Conservation (phyloP, 2,888 invertebrate genomes). For the Apamea crenata region DNA sequence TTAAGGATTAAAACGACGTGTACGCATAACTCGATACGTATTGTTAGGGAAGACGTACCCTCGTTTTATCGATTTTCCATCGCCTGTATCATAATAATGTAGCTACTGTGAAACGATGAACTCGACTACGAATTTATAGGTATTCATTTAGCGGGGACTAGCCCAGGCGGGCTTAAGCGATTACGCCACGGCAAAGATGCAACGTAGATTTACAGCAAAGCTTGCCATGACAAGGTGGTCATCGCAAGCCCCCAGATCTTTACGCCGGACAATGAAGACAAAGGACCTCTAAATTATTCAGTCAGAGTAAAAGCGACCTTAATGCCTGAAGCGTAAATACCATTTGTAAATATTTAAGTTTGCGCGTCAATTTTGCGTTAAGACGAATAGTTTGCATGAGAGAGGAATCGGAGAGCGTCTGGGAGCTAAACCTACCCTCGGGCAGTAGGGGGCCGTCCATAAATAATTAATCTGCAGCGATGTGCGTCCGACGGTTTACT, state of each 20-base stretch:
- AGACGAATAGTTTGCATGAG: constrained; percentile 89
- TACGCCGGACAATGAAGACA: constrained; percentile 88
- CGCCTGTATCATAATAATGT: constrained; percentile 58
- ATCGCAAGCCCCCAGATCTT: constrained; percentile 88
- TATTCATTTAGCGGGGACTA: constrained; percentile 84
- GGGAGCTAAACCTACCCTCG: constrained; percentile 86
- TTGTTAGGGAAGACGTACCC: constrained; percentile 65
- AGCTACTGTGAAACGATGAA: constrained; percentile 55
- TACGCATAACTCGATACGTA: constrained; percentile 85
- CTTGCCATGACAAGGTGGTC: constrained; percentile 90
- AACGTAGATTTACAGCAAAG: constrained; percentile 88
- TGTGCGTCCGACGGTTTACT: constrained; percentile 85
- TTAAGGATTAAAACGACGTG: constrained; percentile 91
- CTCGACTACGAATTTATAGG: constrained; percentile 79
- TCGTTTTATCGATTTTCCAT: constrained; percentile 66
- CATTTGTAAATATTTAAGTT: constrained; percentile 88
- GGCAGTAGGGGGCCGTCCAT: constrained; percentile 83
- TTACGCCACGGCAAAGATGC: constrained; percentile 87
- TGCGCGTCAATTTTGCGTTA: constrained; percentile 86
- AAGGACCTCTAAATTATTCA: constrained; percentile 89
- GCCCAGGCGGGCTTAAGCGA: constrained; percentile 84
- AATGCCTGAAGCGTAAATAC: constrained; percentile 79
- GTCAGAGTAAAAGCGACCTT: constrained; percentile 85
- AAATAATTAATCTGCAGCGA: constrained; percentile 89
- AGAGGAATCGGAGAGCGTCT: constrained; percentile 87